Evolutionary conservation across 2,113 vertebrate genomes (phyloP).

Genomic region (Serinus canaria): DNA sequence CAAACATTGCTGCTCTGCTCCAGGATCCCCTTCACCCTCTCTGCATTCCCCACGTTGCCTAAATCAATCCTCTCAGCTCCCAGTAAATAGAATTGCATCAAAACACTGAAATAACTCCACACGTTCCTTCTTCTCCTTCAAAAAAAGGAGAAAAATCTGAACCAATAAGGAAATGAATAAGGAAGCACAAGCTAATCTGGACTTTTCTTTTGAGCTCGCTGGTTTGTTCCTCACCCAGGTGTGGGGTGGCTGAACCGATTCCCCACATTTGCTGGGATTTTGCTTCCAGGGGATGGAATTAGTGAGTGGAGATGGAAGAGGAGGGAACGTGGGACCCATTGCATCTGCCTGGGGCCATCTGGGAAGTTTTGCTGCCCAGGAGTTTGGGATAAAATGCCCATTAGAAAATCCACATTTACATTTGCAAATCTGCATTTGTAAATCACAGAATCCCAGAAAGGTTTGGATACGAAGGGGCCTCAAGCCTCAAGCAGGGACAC

Average conservation of each 20-base stretch:
- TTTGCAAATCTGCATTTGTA: neutral
- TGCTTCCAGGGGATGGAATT: neutral
- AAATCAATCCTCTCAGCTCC: slow-evolving; percentile 10
- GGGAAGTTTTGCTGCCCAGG: neutral
- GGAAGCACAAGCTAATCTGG: neutral
- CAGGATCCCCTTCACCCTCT: neutral
- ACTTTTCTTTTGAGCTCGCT: neutral
- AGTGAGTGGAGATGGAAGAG: neutral
- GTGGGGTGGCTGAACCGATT: neutral
- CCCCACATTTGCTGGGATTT: neutral
- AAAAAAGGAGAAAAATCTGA: neutral
- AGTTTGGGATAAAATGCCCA: neutral
- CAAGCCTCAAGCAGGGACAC: neutral
- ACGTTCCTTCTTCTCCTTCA: neutral
- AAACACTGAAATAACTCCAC: neutral
- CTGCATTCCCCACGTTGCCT: neutral
- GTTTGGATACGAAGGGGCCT: neutral
- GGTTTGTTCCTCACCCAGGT: neutral
- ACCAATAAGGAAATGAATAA: neutral
- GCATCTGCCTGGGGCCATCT: rapidly evolving
- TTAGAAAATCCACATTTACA: neutral
- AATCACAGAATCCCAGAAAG: neutral
- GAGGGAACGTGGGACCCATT: neutral
- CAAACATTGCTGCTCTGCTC: neutral
- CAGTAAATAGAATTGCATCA: neutral